Evolutionary conservation across 2,888 invertebrate genomes (phyloP).

Genomic region (Crepidodera aurea): DNA sequence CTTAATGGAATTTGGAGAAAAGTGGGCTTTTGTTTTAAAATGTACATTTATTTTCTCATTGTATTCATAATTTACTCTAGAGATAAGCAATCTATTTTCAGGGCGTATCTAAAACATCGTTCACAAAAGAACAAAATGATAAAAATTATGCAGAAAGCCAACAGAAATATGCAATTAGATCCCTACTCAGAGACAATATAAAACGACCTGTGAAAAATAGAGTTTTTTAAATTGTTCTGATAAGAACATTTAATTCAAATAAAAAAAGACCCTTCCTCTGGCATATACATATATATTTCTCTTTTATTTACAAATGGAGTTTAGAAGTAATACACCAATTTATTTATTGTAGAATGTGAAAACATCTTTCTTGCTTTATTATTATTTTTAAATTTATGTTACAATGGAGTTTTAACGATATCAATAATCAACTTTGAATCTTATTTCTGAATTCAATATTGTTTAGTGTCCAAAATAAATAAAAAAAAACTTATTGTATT

Average conservation of each 20-base stretch:
- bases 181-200: slow-evolving; percentile 9
- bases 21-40: slow-evolving; percentile 32
- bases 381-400: no score
- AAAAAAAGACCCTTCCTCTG: no score
- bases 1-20: slow-evolving; percentile 13
- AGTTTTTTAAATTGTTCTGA: slow-evolving; percentile 7
- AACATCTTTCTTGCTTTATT: no score
- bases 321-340: no score
- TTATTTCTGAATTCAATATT: no score
- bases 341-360: no score
- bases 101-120: slow-evolving; percentile 3
- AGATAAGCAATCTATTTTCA: slow-evolving; percentile 31
- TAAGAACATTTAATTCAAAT: not conserved
- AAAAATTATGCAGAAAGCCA: slow-evolving; percentile 20
- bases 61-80: slow-evolving; percentile 19
- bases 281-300: no score
- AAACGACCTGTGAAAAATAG: slow-evolving; percentile 11
- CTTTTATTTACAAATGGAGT: no score
- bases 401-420: no score
- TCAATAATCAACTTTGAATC: no score
- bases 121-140: slow-evolving; percentile 19
- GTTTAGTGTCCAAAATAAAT: no score
- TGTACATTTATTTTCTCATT: slow-evolving; percentile 23
- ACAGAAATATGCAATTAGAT: slow-evolving; percentile 13
- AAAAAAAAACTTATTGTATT: no score